These are phyloP conservation scores for Leptinotarsa peninsularis DNA, from an alignment of 2,888 invertebrate species.

Conservation along the genomic window DNA sequence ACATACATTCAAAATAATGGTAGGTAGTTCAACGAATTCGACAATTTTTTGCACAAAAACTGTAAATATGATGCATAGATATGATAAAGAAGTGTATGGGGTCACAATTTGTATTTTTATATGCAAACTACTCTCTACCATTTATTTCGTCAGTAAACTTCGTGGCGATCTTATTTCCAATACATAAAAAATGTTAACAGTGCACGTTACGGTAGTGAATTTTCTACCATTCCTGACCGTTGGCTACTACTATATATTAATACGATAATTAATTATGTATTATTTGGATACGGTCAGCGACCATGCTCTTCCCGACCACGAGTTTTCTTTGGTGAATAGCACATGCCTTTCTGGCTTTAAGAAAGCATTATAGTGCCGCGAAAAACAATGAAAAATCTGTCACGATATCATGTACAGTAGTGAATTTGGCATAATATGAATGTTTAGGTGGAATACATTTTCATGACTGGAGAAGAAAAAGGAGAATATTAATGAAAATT, in stretches of 20 bases:
- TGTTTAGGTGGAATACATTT: no score
- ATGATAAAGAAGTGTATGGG: no score
- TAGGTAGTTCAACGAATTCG: no score
- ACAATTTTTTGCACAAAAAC: no score
- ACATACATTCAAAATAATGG: no score
- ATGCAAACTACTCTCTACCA: not conserved
- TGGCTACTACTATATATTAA: conserved; percentile 52
- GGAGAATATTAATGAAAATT: no score
- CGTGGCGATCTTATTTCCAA: conserved; percentile 24
- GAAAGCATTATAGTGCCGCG: conserved; percentile 39
- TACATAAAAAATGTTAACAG: conserved; percentile 39
- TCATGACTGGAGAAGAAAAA: no score
- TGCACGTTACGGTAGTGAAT: conserved; percentile 45
- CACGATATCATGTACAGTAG: not conserved
- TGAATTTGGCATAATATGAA: no score
- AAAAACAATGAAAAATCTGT: conserved; percentile 27
- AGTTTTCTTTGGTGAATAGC: conserved; percentile 33
- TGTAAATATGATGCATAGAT: no score
- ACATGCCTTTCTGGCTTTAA: conserved; percentile 35
- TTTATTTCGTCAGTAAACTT: not conserved
- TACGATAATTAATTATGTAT: conserved; percentile 63
- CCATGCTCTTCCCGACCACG: conserved; percentile 44
- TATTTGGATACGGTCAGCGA: conserved; percentile 61
- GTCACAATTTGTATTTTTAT: not conserved
- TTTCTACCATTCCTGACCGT: conserved; percentile 38